A percentile compares a stretch with the other conserved stretches of the same genome.
Conservation (phyloP, 2,797 vertebrate genomes). For the Eleutherodactylus coqui region DNA sequence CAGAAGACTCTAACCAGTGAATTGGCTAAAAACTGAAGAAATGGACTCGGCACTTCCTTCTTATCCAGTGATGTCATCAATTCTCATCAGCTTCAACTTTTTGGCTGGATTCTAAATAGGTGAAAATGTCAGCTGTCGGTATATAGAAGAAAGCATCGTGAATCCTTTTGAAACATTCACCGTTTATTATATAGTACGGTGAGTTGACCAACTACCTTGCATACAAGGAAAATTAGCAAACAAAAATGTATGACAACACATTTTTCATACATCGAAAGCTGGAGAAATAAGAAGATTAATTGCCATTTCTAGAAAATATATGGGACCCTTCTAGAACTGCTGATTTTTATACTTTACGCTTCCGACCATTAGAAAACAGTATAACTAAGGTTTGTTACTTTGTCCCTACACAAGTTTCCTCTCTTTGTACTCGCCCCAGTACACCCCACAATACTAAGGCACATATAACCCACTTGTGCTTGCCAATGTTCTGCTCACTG, state of each 20-base stretch:
- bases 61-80: too few relatives aligned
- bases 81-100: background rate
- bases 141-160: background rate
- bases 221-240: background rate
- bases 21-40: background rate
- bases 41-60: too few relatives aligned
- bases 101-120: background rate
- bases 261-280: background rate
- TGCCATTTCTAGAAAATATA: background rate
- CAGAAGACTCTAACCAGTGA: background rate
- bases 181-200: background rate
- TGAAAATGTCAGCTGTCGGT: background rate
- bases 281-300: background rate
- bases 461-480: constrained; percentile 56
- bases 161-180: background rate
- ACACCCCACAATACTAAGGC: constrained; percentile 57
- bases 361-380: background rate
- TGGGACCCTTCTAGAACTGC: background rate
- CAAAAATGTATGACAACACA: background rate
- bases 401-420: background rate
- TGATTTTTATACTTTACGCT: background rate
- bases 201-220: background rate
- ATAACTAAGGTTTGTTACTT: background rate
- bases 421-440: background rate
- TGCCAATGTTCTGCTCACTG: constrained; percentile 84